These are phyloP conservation scores for Catharus fuscescens DNA, from an alignment of 2,113 vertebrate genomes.

Conservation along the genomic window DNA sequence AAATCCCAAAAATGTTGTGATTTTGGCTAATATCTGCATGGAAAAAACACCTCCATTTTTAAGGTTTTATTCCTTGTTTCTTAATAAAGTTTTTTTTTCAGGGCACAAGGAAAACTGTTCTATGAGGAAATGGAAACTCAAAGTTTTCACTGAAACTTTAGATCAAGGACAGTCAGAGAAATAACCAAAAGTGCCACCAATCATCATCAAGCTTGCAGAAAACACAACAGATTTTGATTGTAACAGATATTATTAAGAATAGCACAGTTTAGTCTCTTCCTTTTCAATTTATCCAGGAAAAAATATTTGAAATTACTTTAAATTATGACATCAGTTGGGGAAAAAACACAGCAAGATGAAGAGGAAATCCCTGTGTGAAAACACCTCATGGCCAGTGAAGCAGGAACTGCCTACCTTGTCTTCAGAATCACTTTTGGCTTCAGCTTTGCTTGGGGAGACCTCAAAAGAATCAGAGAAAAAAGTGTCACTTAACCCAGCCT, in stretches of 20 bases:
- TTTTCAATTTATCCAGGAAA: neutral
- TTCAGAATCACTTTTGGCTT: constrained; percentile 73
- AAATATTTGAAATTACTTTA: neutral
- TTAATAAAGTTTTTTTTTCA: neutral
- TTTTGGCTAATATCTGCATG: neutral
- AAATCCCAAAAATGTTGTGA: neutral
- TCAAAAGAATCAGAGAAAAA: constrained; percentile 42
- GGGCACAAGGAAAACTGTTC: neutral
- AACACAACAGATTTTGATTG: neutral
- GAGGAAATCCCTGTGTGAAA: neutral
- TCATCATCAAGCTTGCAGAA: neutral
- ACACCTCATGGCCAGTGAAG: fast-evolving
- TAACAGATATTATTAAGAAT: neutral
- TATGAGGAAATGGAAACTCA: fast-evolving
- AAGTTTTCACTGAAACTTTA: neutral
- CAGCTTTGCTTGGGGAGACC: constrained; percentile 80
- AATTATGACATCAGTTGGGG: fast-evolving
- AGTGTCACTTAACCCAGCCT: neutral
- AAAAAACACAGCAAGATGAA: neutral
- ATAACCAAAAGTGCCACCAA: neutral
- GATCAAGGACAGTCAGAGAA: neutral
- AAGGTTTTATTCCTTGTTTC: neutral
- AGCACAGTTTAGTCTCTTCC: neutral
- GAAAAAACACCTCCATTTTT: neutral
- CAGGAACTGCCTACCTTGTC: constrained; percentile 72